A percentile compares a stretch with the other conserved stretches of the same genome.
Conservation (phyloP, 2,888 invertebrate species). For the Lamproptera curius region DNA sequence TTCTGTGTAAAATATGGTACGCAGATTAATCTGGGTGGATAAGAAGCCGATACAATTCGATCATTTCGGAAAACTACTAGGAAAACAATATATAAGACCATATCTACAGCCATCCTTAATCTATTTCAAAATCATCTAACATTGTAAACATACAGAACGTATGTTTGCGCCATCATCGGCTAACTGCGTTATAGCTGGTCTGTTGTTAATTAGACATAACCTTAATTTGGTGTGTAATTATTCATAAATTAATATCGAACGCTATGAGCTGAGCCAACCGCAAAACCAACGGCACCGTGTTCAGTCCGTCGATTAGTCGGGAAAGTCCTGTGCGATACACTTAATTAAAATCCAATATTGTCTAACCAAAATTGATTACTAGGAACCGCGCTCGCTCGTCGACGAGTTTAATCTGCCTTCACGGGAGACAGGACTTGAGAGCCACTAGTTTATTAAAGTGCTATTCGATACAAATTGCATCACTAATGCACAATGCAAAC, state of each 20-base stretch:
- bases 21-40: no score
- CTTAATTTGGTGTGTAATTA: no score
- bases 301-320: conserved; percentile 51
- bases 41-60: no score
- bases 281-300: conserved; percentile 47
- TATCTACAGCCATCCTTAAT: no score
- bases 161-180: no score
- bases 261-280: conserved; percentile 40
- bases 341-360: conserved; percentile 78
- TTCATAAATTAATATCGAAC: conserved; percentile 25
- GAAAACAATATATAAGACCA: no score
- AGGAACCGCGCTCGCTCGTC: conserved; percentile 43
- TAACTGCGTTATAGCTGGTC: no score
- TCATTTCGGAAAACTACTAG: no score
- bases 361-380: conserved; percentile 75
- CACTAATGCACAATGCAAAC: background rate
- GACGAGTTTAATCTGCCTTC: conserved; percentile 39
- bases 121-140: no score
- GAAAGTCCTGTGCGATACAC: conserved; percentile 54
- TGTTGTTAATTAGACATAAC: no score
- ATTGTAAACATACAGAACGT: no score
- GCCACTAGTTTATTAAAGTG: conserved; percentile 33
- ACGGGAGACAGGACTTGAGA: conserved; percentile 33
- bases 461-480: conserved; percentile 26
- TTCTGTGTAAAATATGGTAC: no score